Base-by-base conservation (phyloP, 2,797 vertebrate genomes). In the Amphiprion clarkii region DNA sequence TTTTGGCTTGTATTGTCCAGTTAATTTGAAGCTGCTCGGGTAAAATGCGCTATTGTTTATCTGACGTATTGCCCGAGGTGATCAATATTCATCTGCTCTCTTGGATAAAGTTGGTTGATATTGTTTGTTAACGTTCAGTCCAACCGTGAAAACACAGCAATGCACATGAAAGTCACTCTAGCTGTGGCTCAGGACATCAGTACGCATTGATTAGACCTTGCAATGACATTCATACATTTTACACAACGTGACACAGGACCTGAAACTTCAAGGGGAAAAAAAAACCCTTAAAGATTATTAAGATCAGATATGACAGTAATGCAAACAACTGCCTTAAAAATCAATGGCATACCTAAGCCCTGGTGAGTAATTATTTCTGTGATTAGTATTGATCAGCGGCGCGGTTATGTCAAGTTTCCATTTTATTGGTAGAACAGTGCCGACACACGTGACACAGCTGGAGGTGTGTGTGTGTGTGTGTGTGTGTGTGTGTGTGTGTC, bases 341-440 rank as follows among this genome's bases (percentile, higher is more conserved):
- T 96, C 95, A 88, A 95, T 95, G 70, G 62, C 33, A 75, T 85
- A 87, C 74, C 89, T 92, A 87, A 94, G 91, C 93, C 89, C 68
- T 61, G 68, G 73, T 77, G 87, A 90, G 91, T 95, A 95, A 95
- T 95, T 96, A 95, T 94, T 90, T 94, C 92, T 93, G 89, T 93
- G 94, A 95, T 94, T 95, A 93, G 88, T 95, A 95, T 95, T 92
- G 95, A 96, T 94, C 91, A 93, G 79, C 64, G 36, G 64, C 40
- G 10, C 65, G 48, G 76, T 75, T 79, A 53, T 90, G 88, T 92
- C 84, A 87, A 88, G 84, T 85, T 75, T 80, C 72, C 81, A 88
- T 89, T 90, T 89, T 90, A 88, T 87, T 82, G 82, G 82, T 79
- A 84, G 85, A 88, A 86, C 74, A 87, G 64, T 72, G 76, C 48